These are phyloP conservation scores for Spisula subtruncata DNA, from an alignment of 2,888 invertebrate species.

Conservation along the genomic window DNA sequence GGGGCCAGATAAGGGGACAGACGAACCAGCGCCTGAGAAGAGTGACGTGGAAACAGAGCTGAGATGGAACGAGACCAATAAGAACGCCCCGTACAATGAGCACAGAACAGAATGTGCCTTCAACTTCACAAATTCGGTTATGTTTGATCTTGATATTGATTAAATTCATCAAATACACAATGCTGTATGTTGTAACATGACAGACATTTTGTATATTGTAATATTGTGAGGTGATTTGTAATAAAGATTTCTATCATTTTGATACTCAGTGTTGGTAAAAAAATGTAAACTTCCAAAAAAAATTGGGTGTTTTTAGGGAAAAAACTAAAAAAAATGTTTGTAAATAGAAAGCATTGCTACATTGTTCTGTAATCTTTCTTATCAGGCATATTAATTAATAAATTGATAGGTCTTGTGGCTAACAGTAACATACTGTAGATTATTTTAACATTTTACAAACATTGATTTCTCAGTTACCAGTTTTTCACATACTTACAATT, in stretches of 20 bases:
- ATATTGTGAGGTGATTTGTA: not conserved
- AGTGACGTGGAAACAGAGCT: constrained; percentile 76
- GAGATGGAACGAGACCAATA: constrained; percentile 76
- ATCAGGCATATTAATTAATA: too few relatives aligned
- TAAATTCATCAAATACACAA: constrained; percentile 53
- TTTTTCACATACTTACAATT: too few relatives aligned
- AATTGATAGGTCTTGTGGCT: too few relatives aligned
- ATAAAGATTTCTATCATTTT: not conserved
- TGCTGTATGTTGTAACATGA: not conserved
- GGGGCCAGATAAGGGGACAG: constrained; percentile 25
- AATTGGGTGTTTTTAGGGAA: not conserved
- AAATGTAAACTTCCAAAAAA: not conserved
- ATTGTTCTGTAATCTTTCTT: not conserved
- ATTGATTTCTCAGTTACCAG: too few relatives aligned
- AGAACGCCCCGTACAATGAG: constrained; percentile 66
- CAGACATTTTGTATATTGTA: not conserved
- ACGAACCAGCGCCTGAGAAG: constrained; percentile 42
- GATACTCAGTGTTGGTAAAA: not conserved
- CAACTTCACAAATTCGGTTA: constrained; percentile 84
- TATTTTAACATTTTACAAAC: too few relatives aligned
- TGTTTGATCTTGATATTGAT: constrained; percentile 86
- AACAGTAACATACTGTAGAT: too few relatives aligned
- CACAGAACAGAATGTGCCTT: constrained; percentile 85
- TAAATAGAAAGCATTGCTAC: not conserved
- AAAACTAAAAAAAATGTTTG: not conserved